Evolutionary conservation across 1,140 invertebrate genomes (phyloP), one percentile per base, ranked within the genome.

Genomic region (Brachionus paranguensis): DNA sequence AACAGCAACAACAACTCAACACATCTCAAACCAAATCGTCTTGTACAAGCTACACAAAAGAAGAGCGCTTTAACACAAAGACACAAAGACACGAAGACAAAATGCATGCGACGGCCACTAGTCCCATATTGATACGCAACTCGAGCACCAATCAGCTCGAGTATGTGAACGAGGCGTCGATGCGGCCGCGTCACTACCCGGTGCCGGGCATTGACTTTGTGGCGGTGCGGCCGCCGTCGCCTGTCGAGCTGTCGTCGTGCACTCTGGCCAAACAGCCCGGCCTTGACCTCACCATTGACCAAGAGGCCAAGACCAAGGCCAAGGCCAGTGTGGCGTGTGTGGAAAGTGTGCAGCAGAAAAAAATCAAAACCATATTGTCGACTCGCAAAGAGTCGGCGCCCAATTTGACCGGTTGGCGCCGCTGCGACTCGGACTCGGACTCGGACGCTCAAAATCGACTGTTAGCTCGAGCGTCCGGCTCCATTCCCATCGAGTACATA

Each of bases 401-500:
- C n/a, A 60, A 68, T 64, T 68, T 81, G 20, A 81, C 53, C 64
- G 53, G 53, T 6, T 68, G 53, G 64, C 50, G 78, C 27, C 50
- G 53, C 12, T 45, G 53, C n/a, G 78, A 81, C 12, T 81, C 78
- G 14, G 78, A 81, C 11, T 60, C 50, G 20, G 78, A 81, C 14
- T 64, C 78, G 7, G 78, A 81, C 11, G 41, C 7, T n/a, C 78
- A 81, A 64, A 60, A 45, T 37, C 8, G 53, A 14, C 14, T 81
- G 29, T 29, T 81, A 1, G 78, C 78, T 47, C 20, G 43, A 3
- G 78, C 78, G 7, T 81, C 78, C 17, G 78, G 78, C 33, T 81
- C 78, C 24, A 81, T 81, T 37, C 78, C 78, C n/a, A 60, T 81
- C 29, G 78, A 81, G 41, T 81, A 81, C 29, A 81, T 81, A 17